Evolutionary conservation across 2,113 vertebrate genomes (phyloP).

Genomic region (Aldabrachelys gigantea): DNA sequence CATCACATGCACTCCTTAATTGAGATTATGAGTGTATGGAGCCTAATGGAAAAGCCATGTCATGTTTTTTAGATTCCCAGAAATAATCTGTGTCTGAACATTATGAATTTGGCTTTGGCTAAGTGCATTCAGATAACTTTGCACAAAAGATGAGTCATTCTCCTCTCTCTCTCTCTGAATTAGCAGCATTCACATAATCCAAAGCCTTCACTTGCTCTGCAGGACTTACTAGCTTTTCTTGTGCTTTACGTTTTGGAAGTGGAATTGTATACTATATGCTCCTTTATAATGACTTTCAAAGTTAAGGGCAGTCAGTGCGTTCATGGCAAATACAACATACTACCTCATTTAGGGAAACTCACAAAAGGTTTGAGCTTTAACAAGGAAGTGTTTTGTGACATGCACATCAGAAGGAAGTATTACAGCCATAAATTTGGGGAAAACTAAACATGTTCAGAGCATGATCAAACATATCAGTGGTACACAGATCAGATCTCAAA

Average conservation of each 20-base stretch:
- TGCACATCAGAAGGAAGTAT: background rate
- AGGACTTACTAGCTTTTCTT: background rate
- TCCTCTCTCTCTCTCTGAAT: slow-evolving; percentile 36
- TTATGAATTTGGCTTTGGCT: slow-evolving; percentile 6
- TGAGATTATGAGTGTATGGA: background rate
- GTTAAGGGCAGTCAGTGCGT: background rate
- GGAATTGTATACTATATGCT: background rate
- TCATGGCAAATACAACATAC: background rate
- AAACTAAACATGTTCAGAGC: background rate
- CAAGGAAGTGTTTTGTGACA: background rate
- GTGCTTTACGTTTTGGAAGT: background rate
- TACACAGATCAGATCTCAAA: background rate
- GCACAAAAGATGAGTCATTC: slow-evolving; percentile 59
- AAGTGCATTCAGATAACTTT: slow-evolving; percentile 34
- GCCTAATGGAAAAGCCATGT: slow-evolving; percentile 45
- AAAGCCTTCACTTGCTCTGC: background rate
- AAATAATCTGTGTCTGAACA: slow-evolving; percentile 36
- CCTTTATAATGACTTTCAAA: background rate
- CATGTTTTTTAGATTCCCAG: slow-evolving; percentile 48
- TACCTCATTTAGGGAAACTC: background rate
- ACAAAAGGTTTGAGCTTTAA: background rate
- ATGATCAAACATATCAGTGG: background rate
- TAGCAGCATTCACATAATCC: slow-evolving; percentile 10
- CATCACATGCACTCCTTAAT: background rate
- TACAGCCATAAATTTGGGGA: background rate